Base-by-base conservation (phyloP, 2,797 vertebrate species). In the Myripristis murdjan region DNA sequence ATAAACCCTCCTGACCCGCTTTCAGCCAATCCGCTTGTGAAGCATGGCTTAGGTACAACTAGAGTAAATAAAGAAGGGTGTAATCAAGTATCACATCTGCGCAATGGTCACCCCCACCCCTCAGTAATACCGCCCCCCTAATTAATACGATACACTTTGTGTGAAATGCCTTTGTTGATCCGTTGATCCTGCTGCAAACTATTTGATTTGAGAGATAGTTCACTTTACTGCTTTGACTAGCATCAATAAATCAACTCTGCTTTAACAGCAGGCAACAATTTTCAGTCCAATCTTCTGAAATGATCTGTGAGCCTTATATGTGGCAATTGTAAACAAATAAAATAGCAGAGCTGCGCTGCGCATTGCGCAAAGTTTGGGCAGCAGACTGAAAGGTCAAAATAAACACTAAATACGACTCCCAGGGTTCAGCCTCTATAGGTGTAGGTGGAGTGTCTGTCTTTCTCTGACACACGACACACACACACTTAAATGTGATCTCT, bases 1-100 rank as follows among this genome's bases (percentile, higher is more conserved):
- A 61, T 68, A 81, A 92, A 91, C 87, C 75, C 61, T 70, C 54
- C 68, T 75, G 84, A 92, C 88, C 88, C 79, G 85, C 69, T 90
- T 85, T 82, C 41, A 73, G 70, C 75, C 64, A 70, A 70, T 82
- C 77, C 53, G 79, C 47, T 57, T 18, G 35, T 46, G 71, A 79
- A 67, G 66, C 24, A 47, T 14, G 67, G 64, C 76, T 82, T 47
- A 72, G 77, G 57, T 73, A 75, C 59, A 76, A 80, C 69, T 53
- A 53, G 57, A 80, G 70, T 67, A 77, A 84, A 81, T 39, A 81
- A 35, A 79, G 70, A 63, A 37, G 43, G 65, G 65, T 44, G 55
- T 60, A 65, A 81, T 76, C 57, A 64, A 60, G 55, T 39, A 20
- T 64, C 64, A 64, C 28, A 57, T 41, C 57, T 70, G 39, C 60